phyloP scores from a whole-genome alignment of 1,140 invertebrate species.

The Drosophila lacteicornis region DNA sequence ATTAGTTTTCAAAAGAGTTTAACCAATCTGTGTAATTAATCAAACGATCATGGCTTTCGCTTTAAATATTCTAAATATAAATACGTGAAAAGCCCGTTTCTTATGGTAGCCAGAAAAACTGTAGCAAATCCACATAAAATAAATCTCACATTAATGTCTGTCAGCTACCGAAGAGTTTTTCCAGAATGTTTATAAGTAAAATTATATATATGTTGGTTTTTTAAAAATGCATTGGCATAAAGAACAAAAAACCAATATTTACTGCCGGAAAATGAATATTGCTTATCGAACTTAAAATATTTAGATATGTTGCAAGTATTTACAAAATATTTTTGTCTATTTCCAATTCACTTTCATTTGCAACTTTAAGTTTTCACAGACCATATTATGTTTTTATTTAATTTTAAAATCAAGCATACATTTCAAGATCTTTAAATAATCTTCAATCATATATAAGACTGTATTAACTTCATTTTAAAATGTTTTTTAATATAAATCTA shows the following conservation, averaged over 20 bases:
- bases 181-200: no score
- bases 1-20: constrained; percentile 8
- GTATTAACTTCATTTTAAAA: background rate
- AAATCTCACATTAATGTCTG: background rate
- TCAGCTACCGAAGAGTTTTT: background rate
- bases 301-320: no score
- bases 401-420: no score
- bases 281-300: no score
- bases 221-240: no score
- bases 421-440: background rate
- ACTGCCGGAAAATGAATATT: no score
- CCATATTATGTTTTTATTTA: no score
- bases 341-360: no score
- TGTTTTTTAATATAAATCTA: no score
- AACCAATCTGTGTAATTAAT: constrained; percentile 37
- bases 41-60: constrained; percentile 14
- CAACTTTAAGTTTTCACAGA: background rate
- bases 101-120: background rate
- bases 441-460: background rate
- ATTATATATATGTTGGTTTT: background rate
- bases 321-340: no score
- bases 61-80: constrained; percentile 26
- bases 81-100: constrained; percentile 19
- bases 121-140: background rate
- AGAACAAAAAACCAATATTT: no score